phyloP scores from a whole-genome alignment of 2,113 vertebrate genomes.

The Paracanthobrama guichenoti region DNA sequence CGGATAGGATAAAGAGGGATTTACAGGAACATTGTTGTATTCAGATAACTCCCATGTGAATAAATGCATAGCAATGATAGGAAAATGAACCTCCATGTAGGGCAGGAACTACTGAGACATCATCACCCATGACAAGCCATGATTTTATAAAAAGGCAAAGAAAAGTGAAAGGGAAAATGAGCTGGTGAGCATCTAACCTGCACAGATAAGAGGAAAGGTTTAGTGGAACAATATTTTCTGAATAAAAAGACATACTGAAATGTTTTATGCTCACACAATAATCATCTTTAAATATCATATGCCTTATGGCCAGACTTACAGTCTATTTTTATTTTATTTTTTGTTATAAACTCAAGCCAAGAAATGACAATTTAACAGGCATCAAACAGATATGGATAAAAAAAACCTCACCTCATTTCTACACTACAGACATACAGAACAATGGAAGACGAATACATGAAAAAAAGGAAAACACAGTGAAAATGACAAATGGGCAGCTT shows the following conservation, averaged over 20 bases:
- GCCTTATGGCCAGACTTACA: neutral
- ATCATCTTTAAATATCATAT: conserved; percentile 4
- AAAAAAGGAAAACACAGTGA: conserved; percentile 45
- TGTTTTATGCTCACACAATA: neutral
- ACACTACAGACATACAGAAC: neutral
- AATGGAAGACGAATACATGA: neutral
- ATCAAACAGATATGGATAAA: neutral
- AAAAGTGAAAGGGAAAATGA: neutral
- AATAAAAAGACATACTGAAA: neutral
- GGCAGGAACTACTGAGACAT: conserved; percentile 22
- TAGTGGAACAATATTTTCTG: neutral
- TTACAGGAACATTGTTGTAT: conserved; percentile 37
- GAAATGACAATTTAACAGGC: neutral
- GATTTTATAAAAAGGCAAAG: conserved; percentile 36
- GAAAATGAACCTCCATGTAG: conserved; percentile 45
- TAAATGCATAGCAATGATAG: conserved; percentile 50
- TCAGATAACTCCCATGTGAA: conserved; percentile 36
- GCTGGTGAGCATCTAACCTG: neutral
- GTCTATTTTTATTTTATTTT: neutral
- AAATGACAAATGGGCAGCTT: conserved; percentile 62
- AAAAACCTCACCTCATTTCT: neutral
- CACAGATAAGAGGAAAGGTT: neutral
- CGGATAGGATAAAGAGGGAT: conserved; percentile 15
- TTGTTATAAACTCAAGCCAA: neutral
- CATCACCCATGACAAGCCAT: conserved; percentile 36